Base-by-base conservation (phyloP, 2,113 vertebrate genomes). In the Salvator merianae region DNA sequence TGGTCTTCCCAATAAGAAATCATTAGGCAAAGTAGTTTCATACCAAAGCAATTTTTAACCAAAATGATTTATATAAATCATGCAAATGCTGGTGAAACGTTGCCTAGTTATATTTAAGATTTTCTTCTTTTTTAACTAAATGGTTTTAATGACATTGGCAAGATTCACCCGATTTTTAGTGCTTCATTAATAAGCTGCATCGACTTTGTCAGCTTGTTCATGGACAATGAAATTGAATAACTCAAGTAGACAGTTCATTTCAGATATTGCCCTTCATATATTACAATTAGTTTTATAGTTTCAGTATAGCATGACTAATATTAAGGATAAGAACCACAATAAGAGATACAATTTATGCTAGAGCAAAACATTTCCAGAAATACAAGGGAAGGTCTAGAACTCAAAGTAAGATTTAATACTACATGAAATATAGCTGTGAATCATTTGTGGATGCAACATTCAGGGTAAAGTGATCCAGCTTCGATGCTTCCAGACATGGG, bases 401-500 rank as follows among this genome's bases (percentile, higher is more conserved):
- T 87, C 80, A 1, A 30, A 80, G 77, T 81, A 69, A 83, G 55
- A 38, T 87, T 65, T 79, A 32, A 1, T 70, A 71, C 76, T 82
- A 76, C 77, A 36, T 47, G 86, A 79, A 66, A 77, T 87, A 32
- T n/a, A 20, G 74, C 87, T 91, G 50, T 88, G 77, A 72, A 88
- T 12, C 70, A 89, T 87, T 88, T 89, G 90, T 87, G 90, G 88
- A 89, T 90, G 82, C 86, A 79, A 87, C 77, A 59, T 81, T 87
- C 69, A 78, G 73, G 43, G 77, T 26, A 77, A 77, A 50, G 76
- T 76, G n/a, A 14, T 83, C 62, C 14, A 30, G 0, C 12, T 32
- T 20, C 14, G 65, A 28, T 36, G 3, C n/a, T 66, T 83, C 40
- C 36, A 55, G n/a, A 22, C 1, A 28, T 24, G 63, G 12, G 76